Evolutionary conservation across 2,113 vertebrate species (phyloP).

Genomic region (Bagarius yarrelli): DNA sequence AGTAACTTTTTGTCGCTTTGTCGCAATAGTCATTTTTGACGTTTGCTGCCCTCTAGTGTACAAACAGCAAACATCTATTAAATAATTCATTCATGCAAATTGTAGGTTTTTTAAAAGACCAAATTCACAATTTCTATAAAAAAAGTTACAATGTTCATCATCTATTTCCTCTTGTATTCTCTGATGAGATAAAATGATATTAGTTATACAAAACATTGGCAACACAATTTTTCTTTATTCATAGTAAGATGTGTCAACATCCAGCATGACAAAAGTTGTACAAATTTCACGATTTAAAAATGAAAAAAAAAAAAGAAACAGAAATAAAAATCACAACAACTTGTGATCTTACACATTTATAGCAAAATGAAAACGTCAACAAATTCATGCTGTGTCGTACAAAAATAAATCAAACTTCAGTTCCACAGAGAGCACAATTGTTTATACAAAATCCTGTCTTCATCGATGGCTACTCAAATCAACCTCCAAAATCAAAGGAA

Average conservation of each 20-base stretch:
- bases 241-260: slow-evolving; percentile 99
- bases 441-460: slow-evolving; percentile 99
- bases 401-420: slow-evolving; percentile 99
- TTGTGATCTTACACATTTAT: slow-evolving; percentile 99
- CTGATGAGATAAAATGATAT: slow-evolving; percentile 31
- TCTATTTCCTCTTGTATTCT: neutral
- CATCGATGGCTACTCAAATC: slow-evolving; percentile 97
- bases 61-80: neutral
- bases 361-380: slow-evolving; percentile 99
- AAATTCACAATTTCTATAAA: neutral
- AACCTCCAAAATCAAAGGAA: slow-evolving; percentile 91
- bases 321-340: slow-evolving; percentile 92
- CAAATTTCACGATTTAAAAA: slow-evolving; percentile 99
- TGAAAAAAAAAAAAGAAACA: slow-evolving; percentile 58
- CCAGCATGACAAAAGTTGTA: slow-evolving; percentile 99
- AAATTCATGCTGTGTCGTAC: slow-evolving; percentile 99
- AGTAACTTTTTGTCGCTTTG: too few relatives aligned
- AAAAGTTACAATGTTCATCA: neutral
- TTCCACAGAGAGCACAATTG: slow-evolving; percentile 99
- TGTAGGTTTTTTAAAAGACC: neutral
- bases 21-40: neutral
- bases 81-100: neutral
- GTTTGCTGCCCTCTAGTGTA: slow-evolving; percentile 54
- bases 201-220: slow-evolving; percentile 81
- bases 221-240: slow-evolving; percentile 98